Base-by-base conservation (phyloP, 1,140 invertebrate species). In the Trachymyrmex cornetzi region DNA sequence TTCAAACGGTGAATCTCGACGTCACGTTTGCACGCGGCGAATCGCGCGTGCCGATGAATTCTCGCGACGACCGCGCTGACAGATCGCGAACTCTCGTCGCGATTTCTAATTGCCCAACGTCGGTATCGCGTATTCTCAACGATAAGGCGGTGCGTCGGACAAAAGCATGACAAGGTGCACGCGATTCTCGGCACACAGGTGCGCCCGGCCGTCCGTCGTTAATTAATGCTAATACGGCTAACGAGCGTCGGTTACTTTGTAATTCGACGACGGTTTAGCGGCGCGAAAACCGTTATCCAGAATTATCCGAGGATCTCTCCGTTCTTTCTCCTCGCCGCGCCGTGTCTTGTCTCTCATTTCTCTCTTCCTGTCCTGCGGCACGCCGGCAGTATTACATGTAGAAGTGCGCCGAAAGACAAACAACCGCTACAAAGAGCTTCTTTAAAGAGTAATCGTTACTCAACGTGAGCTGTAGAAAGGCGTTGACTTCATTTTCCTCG, bases 141-240 rank as follows among this genome's bases (percentile, higher is more conserved):
- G 7, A 57, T 22, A 44, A 81, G 50, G 7, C 34, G 34, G 22
- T 7, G 55, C n/a, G n/a, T n/a, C 50, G 19, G 44, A 81, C 38
- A 59, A 72, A 44, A 84, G 53, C 27, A 16, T 38, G 66, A n/a
- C 63, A 0, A 38, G 63, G 12, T 38, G n/a, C n/a, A 38, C 63
- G 24, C 48, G 38, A 81, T 77, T 14, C 59, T 11, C n/a, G n/a
- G 57, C 57, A 30, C 75, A 30, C 75, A 88, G 79, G 71, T 88
- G 86, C 14, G 71, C 30, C 55, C 34, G 72, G 72, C 71, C 53
- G 71, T 38, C 63, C 64, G 69, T 61, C 77, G 89, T 85, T 91
- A 91, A 90, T 91, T 91, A 90, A 91, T 84, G 89, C 89, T 91
- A 90, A 91, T 86, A 30, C 89, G 66, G 57, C 74, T 90, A 91